Conservation (phyloP, 2,797 vertebrate species). For the Pampus argenteus region DNA sequence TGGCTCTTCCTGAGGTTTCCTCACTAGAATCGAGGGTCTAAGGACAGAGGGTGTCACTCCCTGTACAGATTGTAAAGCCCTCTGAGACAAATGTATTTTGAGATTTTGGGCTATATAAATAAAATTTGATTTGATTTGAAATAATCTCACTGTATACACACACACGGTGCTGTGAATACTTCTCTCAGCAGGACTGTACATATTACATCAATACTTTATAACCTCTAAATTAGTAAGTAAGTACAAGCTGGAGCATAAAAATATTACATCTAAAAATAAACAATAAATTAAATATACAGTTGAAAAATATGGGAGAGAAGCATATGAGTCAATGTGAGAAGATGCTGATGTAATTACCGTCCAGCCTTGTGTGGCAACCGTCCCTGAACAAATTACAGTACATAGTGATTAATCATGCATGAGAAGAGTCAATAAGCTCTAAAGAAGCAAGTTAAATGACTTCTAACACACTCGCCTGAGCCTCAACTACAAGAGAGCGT, state of each 20-base stretch:
- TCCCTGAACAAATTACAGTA: constrained; percentile 35
- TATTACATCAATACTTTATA: not conserved
- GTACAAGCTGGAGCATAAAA: not conserved
- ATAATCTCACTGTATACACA: too few species aligned
- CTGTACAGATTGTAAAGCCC: too few species aligned
- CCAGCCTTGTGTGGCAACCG: not conserved
- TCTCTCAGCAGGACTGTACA: not conserved
- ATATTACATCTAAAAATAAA: not conserved
- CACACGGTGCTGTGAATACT: not conserved
- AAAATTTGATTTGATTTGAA: too few species aligned
- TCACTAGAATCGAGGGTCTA: too few species aligned
- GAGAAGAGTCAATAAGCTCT: constrained; percentile 7
- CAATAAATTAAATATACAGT: not conserved
- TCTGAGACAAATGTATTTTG: too few species aligned
- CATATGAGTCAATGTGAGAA: not conserved
- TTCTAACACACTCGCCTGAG: not conserved
- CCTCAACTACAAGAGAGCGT: not conserved
- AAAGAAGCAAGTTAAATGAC: constrained; percentile 13
- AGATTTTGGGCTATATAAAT: too few species aligned
- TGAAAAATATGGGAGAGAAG: not conserved
- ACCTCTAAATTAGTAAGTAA: too few species aligned
- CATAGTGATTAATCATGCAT: constrained; percentile 20
- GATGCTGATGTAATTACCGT: not conserved
- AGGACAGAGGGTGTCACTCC: too few species aligned
- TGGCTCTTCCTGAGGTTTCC: too few species aligned